A percentile compares a stretch with the other conserved stretches of the same genome.
These are phyloP conservation scores for Pogonus chalceus DNA, from an alignment of 1,140 invertebrate species.

Conservation along the genomic window DNA sequence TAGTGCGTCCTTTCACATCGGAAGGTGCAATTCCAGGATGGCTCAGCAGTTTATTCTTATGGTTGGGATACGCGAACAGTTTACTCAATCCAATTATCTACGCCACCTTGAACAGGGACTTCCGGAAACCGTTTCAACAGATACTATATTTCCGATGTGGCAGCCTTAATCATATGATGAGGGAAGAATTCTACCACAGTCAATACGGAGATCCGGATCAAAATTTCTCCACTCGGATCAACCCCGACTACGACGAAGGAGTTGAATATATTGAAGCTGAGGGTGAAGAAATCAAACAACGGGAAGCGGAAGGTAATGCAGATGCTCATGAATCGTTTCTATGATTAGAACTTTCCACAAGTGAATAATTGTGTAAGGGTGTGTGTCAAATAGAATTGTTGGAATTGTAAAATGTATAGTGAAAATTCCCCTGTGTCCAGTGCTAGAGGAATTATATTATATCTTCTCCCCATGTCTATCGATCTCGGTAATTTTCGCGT, in stretches of 20 bases:
- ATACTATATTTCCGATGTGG: conserved; percentile 81
- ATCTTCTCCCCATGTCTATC: background rate
- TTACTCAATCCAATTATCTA: conserved; percentile 90
- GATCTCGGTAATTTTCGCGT: background rate
- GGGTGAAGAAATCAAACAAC: conserved; percentile 42
- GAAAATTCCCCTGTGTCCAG: no score
- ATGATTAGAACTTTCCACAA: no score
- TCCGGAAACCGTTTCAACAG: conserved; percentile 84
- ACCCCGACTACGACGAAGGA: conserved; percentile 44
- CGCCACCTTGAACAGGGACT: conserved; percentile 83
- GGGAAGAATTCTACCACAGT: conserved; percentile 85
- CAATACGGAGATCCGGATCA: conserved; percentile 74
- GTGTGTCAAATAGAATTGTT: no score
- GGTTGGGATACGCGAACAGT: conserved; percentile 91
- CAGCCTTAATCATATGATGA: conserved; percentile 81
- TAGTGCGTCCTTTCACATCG: conserved; percentile 69
- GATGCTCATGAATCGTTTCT: conserved; percentile 42
- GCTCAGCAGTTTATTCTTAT: conserved; percentile 67
- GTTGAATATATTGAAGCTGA: conserved; percentile 48
- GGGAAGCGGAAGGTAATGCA: conserved; percentile 37
- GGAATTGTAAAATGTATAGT: no score
- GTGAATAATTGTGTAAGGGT: no score
- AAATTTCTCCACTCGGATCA: conserved; percentile 33
- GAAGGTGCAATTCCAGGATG: conserved; percentile 47
- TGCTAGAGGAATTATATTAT: no score